Evolutionary conservation across 1,140 invertebrate genomes (phyloP).

Genomic region (Panagrolaimus sp.): DNA sequence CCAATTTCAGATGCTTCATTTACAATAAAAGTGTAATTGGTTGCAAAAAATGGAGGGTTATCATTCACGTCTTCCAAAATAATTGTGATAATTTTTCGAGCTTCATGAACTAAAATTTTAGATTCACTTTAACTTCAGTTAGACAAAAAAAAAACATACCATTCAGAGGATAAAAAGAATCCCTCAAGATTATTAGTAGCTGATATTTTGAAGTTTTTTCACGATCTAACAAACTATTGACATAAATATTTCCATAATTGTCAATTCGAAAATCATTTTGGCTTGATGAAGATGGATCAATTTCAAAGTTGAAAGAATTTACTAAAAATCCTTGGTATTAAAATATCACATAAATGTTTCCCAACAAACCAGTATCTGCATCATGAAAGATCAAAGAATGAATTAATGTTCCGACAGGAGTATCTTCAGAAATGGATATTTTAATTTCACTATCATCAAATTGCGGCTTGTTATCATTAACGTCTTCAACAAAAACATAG

Average conservation of each 20-base stretch:
- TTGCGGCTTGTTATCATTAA: background rate
- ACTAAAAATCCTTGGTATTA: background rate
- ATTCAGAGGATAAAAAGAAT: background rate
- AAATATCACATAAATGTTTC: background rate
- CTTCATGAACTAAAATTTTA: background rate
- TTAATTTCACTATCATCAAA: background rate
- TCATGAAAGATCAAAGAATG: background rate
- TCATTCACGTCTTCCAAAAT: background rate
- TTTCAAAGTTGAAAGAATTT: background rate
- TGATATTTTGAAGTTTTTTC: background rate
- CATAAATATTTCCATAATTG: background rate
- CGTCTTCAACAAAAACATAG: slow-evolving; percentile 10
- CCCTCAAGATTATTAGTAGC: background rate
- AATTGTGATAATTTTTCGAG: background rate
- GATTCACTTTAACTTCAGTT: too few relatives aligned
- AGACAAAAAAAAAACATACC: too few relatives aligned
- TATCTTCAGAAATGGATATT: background rate
- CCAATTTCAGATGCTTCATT: background rate
- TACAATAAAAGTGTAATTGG: background rate
- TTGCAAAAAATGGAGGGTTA: background rate
- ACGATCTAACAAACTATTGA: background rate
- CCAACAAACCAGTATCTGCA: background rate
- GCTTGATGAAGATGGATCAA: background rate
- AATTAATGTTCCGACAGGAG: background rate
- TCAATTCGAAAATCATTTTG: background rate